Conservation (phyloP, 2,797 vertebrate genomes). For the Furcifer pardalis region DNA sequence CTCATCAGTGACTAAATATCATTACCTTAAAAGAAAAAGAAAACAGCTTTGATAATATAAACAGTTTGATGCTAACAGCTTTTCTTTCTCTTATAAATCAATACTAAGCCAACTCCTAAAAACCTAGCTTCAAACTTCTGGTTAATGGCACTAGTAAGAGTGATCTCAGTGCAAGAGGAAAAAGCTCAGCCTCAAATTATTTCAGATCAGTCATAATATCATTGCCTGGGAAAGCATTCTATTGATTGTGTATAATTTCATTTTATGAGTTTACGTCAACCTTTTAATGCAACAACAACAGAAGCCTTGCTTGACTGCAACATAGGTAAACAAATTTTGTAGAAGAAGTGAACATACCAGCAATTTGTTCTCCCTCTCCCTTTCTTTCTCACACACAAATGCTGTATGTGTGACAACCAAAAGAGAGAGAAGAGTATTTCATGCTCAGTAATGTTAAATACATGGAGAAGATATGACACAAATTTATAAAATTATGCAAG, state of each 20-base stretch:
- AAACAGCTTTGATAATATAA: conserved; percentile 3
- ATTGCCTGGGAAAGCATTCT: background rate
- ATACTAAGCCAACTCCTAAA: conserved; percentile 12
- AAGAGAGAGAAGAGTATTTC: background rate
- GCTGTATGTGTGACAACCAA: too few species aligned
- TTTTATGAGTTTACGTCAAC: background rate
- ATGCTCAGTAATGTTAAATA: background rate
- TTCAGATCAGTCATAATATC: conserved; percentile 9
- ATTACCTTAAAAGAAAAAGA: background rate
- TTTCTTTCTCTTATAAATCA: conserved; percentile 1
- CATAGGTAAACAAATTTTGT: background rate
- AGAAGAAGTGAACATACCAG: background rate
- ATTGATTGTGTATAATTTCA: background rate
- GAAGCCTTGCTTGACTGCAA: background rate
- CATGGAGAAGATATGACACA: background rate
- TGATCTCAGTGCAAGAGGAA: conserved; percentile 39
- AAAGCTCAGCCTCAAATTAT: conserved; percentile 46
- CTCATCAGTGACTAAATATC: conserved; percentile 14
- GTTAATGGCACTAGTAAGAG: conserved; percentile 42
- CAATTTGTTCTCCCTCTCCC: too few species aligned
- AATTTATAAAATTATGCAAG: background rate
- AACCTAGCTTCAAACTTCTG: conserved; percentile 16
- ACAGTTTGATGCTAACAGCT: background rate
- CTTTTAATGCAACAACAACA: background rate
- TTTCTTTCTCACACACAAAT: too few species aligned